phyloP scores from a whole-genome alignment of 1,140 invertebrate species.

The Andrena cerasifolii region DNA sequence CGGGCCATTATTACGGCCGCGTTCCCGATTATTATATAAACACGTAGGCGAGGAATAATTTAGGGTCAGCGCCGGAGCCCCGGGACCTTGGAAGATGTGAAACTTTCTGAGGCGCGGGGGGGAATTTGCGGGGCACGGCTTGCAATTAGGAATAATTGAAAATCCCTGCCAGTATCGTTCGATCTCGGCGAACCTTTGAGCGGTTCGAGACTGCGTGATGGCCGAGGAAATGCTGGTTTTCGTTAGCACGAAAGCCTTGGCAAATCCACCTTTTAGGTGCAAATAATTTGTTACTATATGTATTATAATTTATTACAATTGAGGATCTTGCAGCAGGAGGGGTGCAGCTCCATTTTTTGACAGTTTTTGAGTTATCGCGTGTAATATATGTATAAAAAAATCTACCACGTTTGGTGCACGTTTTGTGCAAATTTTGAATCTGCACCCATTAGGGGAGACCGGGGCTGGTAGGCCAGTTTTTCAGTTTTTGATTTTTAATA shows the following conservation, averaged over 20 bases:
- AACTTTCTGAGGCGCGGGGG: not conserved
- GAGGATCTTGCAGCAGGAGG: too few relatives aligned
- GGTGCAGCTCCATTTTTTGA: too few relatives aligned
- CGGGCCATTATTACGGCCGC: not conserved
- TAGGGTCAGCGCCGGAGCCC: not conserved
- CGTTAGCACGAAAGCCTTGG: not conserved
- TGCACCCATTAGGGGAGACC: too few relatives aligned
- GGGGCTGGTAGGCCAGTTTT: too few relatives aligned
- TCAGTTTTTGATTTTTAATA: too few relatives aligned
- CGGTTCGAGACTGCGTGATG: too few relatives aligned
- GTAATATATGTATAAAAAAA: too few relatives aligned
- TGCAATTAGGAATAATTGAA: not conserved
- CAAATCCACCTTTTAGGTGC: not conserved
- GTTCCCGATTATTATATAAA: constrained; percentile 7
- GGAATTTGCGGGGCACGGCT: not conserved
- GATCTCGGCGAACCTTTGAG: not conserved
- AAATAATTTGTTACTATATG: not conserved
- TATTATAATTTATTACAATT: too few relatives aligned
- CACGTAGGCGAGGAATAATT: constrained; percentile 1
- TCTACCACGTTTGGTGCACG: too few relatives aligned
- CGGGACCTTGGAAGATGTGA: not conserved
- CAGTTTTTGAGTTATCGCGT: too few relatives aligned
- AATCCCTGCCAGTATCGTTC: not conserved
- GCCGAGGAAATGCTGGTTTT: not conserved
- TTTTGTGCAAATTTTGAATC: too few relatives aligned